Evolutionary conservation across 2,888 invertebrate genomes (phyloP), one percentile per base, ranked within the genome.

Genomic region (Protophormia terraenovae): DNA sequence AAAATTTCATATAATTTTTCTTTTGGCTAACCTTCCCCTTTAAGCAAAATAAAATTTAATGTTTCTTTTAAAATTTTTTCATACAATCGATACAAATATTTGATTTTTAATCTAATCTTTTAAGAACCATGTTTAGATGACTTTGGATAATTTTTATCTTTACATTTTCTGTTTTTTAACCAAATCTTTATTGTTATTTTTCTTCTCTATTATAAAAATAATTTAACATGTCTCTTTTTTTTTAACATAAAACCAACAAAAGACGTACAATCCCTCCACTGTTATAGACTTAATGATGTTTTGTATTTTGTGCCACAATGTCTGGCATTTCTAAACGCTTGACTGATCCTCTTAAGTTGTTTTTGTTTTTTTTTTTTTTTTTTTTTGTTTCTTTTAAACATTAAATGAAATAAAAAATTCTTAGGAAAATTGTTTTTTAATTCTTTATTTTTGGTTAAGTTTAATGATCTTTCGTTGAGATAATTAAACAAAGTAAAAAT

Each of bases 241-340:
- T 62, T 60, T n/a, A n/a, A 24, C 19, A 24, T 14, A 41, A 16
- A 38, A 64, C 22, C 16, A n/a, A 69, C 6, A 8, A 62, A 24
- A 53, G 55, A 16, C 27, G 41, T 71, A 16, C 2, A 75, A 47
- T 6, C 47, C 16, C 2, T 2, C 22, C 27, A n/a, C 14, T 32
- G 14, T 19, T 38, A 1, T 22, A 38, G 64, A 27, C 75, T n/a
- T 76, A 75, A 78, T 84, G 69, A 71, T 58, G 29, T 69, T 69
- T 45, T 24, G 22, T 27, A 75, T 64, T 45, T 72, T 83, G 66
- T 87, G 87, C 87, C 87, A 86, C 81, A 86, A 86, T 87, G 87
- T 87, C 87, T 87, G 86, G 86, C 83, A 76, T 84, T 84, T 79
- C 80, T 82, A 82, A 82, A 78, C 35, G 84, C 53, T 73, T 81